Evolutionary conservation across 2,797 vertebrate genomes (phyloP).

Genomic region (Gobionotothen gibberifrons): DNA sequence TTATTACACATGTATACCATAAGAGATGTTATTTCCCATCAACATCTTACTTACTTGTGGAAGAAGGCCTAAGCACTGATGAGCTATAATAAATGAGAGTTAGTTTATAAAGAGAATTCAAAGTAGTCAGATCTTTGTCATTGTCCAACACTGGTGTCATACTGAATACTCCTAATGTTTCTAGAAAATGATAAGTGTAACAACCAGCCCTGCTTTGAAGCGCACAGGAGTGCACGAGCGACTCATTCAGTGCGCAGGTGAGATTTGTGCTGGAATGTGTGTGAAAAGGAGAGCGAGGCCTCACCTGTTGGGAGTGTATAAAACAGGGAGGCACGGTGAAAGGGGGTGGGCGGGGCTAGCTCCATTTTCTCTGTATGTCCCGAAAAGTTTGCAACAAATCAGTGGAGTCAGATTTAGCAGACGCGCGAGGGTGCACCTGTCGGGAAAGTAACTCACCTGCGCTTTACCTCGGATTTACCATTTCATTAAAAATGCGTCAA

Average conservation of each 20-base stretch:
- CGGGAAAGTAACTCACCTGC: conserved; percentile 9
- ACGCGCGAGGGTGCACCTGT: conserved; percentile 53
- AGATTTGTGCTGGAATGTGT: conserved; percentile 55
- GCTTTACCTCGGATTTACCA: conserved; percentile 50
- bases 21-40: background rate
- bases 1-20: conserved; percentile 1
- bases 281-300: conserved; percentile 40
- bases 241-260: conserved; percentile 11
- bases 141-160: no score
- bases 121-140: no score
- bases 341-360: conserved; percentile 64
- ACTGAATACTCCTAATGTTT: background rate
- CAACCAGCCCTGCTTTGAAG: background rate
- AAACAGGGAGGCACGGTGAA: conserved; percentile 47
- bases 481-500: conserved; percentile 45
- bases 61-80: background rate
- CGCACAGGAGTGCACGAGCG: background rate
- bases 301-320: conserved; percentile 70
- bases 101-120: no score
- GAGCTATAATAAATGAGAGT: no score
- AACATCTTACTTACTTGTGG: conserved; percentile 3
- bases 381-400: conserved; percentile 47
- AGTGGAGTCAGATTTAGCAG: conserved; percentile 30
- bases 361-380: conserved; percentile 65
- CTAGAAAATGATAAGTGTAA: background rate